phyloP scores from a whole-genome alignment of 2,888 invertebrate species.

The Miltochrista miniata region DNA sequence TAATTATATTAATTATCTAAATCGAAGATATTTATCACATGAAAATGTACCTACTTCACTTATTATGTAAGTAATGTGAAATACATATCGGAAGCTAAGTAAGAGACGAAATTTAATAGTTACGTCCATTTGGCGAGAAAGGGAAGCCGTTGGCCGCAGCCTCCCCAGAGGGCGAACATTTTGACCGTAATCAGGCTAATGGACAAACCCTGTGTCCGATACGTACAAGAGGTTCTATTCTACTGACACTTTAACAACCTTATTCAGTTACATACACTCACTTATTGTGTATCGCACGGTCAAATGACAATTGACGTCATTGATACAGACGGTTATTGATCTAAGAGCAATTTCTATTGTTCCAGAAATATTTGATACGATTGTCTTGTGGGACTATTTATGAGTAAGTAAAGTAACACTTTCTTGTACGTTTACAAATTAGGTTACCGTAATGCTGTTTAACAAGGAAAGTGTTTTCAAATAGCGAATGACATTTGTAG shows the following conservation, averaged over 20 bases:
- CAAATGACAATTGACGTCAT: slow-evolving; percentile 34
- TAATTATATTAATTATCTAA: no score
- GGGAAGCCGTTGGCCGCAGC: slow-evolving; percentile 57
- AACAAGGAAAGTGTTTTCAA: no score
- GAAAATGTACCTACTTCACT: slow-evolving; percentile 4
- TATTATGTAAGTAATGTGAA: slow-evolving; percentile 18
- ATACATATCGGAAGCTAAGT: slow-evolving; percentile 5
- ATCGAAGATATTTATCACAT: background rate
- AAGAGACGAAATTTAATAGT: slow-evolving; percentile 38
- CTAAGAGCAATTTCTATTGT: slow-evolving; percentile 9
- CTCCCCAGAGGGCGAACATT: slow-evolving; percentile 64
- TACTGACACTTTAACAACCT: slow-evolving; percentile 65
- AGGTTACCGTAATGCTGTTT: no score
- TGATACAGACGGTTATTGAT: slow-evolving; percentile 31
- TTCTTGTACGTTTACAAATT: no score
- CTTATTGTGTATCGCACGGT: slow-evolving; percentile 52
- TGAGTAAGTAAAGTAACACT: no score
- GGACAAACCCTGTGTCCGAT: slow-evolving; percentile 73
- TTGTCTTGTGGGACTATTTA: background rate
- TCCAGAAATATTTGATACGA: slow-evolving; percentile 12
- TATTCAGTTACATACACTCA: slow-evolving; percentile 64
- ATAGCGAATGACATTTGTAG: no score
- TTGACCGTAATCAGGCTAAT: slow-evolving; percentile 80
- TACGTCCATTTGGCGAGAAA: slow-evolving; percentile 46
- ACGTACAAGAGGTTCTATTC: slow-evolving; percentile 63